Base-by-base conservation (phyloP, 2,888 invertebrate genomes). In the Lycocerus yunnanus region DNA sequence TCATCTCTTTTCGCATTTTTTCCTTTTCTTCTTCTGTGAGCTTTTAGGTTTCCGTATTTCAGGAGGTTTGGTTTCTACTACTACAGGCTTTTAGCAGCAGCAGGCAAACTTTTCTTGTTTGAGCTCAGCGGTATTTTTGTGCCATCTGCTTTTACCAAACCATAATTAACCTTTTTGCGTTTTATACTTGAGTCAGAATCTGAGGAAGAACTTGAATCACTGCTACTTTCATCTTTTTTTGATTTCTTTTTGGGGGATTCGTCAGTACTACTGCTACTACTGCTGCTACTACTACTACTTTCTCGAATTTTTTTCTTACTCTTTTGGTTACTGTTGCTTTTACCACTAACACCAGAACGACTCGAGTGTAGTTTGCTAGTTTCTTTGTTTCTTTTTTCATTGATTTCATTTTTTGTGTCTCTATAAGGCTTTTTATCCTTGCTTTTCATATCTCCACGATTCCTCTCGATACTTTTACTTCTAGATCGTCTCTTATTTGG, bases 1-100 rank as follows among this genome's bases (percentile, higher is more conserved):
- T 92, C 97, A 97, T 97, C 86, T 94, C 95, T 67, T 88, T 89
- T 63, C 94, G 89, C 60, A 91, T 90, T 73, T 88, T 89, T 83
- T 96, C 93, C 80, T 91, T 92, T 82, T 95, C 94, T 76, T 89
- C 89, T 71, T 91, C 91, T 13, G 89, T 89, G 5, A 92, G 84
- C 78, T 85, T 86, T 85, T 83, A 74, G 69, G 61, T 60, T 70
- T 72, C 6, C 18, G 71, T 18, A 65, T 3, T 59, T 72, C 61
- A 4, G 68, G 58, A 3, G 66, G 24, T 27, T 71, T 75, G 5
- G 15, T 71, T 73, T 66, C 77, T 74, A 21, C 2, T 14, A 61
- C 18, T 66, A 10, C 3, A 8, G 16, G 58, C 66, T 74, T 71
- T 21, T 4, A 15, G 18, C 20, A 15, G 60, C 63, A 63, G 72